Percentiles rank a stretch among this genome's conserved stretches.
These are phyloP conservation scores for Camelus dromedarius DNA, from an alignment of 2,113 vertebrate genomes.

Conservation along the genomic window DNA sequence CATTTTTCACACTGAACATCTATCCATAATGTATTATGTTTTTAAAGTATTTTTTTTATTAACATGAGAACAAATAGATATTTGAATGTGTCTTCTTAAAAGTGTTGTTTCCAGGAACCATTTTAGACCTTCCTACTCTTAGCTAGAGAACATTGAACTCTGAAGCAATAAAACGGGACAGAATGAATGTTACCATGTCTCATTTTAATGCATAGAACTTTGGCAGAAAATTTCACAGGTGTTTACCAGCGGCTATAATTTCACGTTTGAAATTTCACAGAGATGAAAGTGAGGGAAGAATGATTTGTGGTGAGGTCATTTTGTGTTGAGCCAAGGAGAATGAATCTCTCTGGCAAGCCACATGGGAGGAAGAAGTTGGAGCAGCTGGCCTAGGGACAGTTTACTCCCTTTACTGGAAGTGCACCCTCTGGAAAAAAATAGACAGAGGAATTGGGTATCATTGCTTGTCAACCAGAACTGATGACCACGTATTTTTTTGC, in stretches of 20 bases:
- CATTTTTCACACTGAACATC: background rate
- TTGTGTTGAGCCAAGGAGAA: background rate
- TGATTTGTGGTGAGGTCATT: background rate
- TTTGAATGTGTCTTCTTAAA: background rate
- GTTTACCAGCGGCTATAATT: background rate
- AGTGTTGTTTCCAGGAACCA: background rate
- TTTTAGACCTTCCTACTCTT: background rate
- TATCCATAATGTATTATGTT: background rate
- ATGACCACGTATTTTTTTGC: background rate
- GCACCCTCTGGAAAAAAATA: rapidly evolving
- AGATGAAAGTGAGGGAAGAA: background rate
- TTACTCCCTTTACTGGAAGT: background rate
- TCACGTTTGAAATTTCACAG: background rate
- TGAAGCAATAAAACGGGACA: background rate
- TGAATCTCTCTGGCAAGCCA: background rate
- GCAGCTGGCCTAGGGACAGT: background rate
- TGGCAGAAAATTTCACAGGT: background rate
- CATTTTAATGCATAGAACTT: background rate
- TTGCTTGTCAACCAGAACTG: background rate
- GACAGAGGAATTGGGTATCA: background rate
- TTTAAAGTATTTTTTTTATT: background rate
- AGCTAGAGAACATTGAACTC: background rate
- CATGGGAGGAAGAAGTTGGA: background rate
- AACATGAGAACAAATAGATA: background rate
- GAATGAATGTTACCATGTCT: background rate